Base-by-base conservation (phyloP, 2,888 invertebrate genomes). In the Andrena flavipes region DNA sequence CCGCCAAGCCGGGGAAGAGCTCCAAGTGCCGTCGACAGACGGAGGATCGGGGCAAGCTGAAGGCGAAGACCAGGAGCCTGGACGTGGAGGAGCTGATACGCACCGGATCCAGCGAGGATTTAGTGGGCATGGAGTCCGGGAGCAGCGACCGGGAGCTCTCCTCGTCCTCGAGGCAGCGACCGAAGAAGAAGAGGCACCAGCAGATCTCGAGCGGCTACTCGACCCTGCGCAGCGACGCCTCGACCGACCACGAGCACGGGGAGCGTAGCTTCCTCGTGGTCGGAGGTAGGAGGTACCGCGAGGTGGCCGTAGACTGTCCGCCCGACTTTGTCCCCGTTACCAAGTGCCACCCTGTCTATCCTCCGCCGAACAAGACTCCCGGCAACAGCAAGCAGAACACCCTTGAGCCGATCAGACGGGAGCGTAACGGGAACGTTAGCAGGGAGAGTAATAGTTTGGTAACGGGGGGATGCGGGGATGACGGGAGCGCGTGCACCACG, bases 221-320 rank as follows among this genome's bases (percentile, higher is more conserved):
- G 77, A 93, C 93, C 0, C 82, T 94, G 2, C 87, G 92, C 29
- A 94, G 93, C 87, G 93, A 94, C 67, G 88, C 91, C 1, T 93
- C 93, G 2, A 88, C 88, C 48, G 92, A 93, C 13, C 86, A 88
- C 2, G 90, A 90, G 48, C 87, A 69, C 80, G 64, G 35, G 1
- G 89, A 88, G 2, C 84, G 89, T 30, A 82, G 80, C 84, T 93
- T 91, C 75, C 86, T 92, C 29, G 90, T 92, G 33, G 87, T 92
- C 68, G 90, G 89, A n/a, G 86, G 87, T 30, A 91, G 90, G 35
- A 77, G 81, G 7, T 93, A 91, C 65, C 91, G 94, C 70, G 94
- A 94, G 78, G 92, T 93, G 33, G 93, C 94, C 26, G 94, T 94
- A 70, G 94, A 94, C 73, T 93, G 93, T 84, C 94, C 94, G 7